These are phyloP conservation scores for Apistogramma diplotaenia DNA, from an alignment of 2,113 vertebrate species.

Conservation along the genomic window DNA sequence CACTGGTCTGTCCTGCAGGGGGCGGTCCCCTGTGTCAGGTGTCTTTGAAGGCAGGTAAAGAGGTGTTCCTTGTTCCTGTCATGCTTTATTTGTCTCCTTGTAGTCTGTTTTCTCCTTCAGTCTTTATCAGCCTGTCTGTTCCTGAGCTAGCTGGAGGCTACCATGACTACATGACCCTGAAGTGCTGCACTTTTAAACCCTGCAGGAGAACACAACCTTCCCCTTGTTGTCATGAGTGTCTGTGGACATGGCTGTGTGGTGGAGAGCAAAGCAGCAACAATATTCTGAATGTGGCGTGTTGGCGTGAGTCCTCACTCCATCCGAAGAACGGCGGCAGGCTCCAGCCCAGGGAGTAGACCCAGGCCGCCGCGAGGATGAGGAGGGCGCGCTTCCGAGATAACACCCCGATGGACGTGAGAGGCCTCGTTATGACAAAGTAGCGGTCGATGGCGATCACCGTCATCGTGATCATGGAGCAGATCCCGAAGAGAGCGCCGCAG, in stretches of 20 bases:
- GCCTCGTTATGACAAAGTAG: slow-evolving; percentile 73
- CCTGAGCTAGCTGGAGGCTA: neutral
- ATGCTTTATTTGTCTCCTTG: no score
- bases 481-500: slow-evolving; percentile 74
- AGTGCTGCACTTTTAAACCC: no score
- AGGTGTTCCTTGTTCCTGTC: no score
- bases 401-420: slow-evolving; percentile 71
- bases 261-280: no score
- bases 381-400: slow-evolving; percentile 64
- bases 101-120: no score
- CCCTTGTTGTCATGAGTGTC: neutral
- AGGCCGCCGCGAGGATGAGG: slow-evolving; percentile 51
- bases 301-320: slow-evolving; percentile 64
- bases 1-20: no score
- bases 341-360: slow-evolving; percentile 70
- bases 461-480: slow-evolving; percentile 77
- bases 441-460: slow-evolving; percentile 71
- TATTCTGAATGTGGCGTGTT: neutral
- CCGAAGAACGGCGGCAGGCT: slow-evolving; percentile 76
- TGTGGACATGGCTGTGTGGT: neutral
- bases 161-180: neutral
- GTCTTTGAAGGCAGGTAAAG: no score
- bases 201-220: neutral
- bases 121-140: neutral
- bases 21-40: no score